Evolutionary conservation across 1,140 invertebrate species (phyloP).

Genomic region (Rhagoletis zephyria): DNA sequence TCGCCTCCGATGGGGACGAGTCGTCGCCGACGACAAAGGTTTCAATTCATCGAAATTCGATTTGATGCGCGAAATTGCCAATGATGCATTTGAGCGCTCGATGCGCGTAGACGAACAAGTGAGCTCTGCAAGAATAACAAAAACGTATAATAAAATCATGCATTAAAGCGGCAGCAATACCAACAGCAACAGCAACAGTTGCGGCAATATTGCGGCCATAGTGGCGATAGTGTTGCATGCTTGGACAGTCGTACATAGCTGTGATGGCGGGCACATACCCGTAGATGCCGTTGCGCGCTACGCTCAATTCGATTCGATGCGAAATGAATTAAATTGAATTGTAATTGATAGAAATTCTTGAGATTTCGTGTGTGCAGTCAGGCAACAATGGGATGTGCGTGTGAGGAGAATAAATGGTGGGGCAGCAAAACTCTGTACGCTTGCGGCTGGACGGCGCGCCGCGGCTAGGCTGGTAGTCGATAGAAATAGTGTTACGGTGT

Average conservation of each 20-base stretch:
- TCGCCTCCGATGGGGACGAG: neutral
- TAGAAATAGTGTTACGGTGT: neutral
- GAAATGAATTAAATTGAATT: constrained; percentile 38
- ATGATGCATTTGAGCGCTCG: constrained; percentile 35
- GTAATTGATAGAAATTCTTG: constrained; percentile 46
- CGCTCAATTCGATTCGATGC: constrained; percentile 16
- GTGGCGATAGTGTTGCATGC: neutral
- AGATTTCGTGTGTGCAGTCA: constrained; percentile 14
- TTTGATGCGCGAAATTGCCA: constrained; percentile 36
- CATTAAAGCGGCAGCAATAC: neutral
- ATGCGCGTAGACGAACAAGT: neutral
- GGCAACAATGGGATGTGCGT: neutral
- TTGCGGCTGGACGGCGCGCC: neutral
- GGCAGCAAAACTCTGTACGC: neutral
- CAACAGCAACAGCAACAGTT: neutral
- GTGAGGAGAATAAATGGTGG: neutral
- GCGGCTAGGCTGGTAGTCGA: neutral
- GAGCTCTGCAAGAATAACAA: neutral
- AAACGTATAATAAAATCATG: neutral
- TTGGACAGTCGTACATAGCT: neutral
- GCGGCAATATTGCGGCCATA: neutral
- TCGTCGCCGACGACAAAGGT: neutral
- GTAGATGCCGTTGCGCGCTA: neutral
- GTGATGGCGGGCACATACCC: neutral
- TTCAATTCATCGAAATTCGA: constrained; percentile 27